Conservation (phyloP, 2,797 vertebrate genomes). For the Triplophysa bombifrons region DNA sequence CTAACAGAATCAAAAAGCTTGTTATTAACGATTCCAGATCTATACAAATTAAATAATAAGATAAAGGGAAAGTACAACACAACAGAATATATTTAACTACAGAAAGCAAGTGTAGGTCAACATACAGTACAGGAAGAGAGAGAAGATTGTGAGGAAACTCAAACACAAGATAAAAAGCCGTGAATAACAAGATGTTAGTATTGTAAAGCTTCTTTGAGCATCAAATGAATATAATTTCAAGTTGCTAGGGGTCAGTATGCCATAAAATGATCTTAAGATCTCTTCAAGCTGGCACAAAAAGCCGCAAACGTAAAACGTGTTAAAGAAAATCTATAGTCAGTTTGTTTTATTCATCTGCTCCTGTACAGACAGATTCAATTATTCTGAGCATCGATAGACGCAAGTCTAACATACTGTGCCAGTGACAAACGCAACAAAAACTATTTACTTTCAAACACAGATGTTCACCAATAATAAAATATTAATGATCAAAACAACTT, state of each 20-base stretch:
- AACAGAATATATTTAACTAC: neutral
- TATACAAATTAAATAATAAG: neutral
- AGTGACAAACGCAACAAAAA: neutral
- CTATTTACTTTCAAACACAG: neutral
- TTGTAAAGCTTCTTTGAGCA: constrained; percentile 16
- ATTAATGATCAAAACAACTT: no score
- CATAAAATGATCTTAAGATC: neutral
- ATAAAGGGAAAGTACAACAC: neutral
- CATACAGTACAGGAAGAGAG: neutral
- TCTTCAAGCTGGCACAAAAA: constrained; percentile 19
- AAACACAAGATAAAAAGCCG: neutral
- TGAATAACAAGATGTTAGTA: constrained; percentile 31
- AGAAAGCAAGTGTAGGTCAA: neutral
- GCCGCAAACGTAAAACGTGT: constrained; percentile 3
- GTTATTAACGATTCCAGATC: neutral
- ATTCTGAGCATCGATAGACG: constrained; percentile 6
- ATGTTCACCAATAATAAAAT: neutral
- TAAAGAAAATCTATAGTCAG: constrained; percentile 36
- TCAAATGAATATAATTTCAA: constrained; percentile 14
- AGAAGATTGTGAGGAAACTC: neutral
- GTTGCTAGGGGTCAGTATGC: neutral
- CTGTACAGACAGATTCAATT: constrained; percentile 22
- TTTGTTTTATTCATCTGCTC: constrained; percentile 20
- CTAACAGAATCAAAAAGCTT: neutral
- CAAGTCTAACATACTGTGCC: constrained; percentile 4